Conservation (phyloP, 2,797 vertebrate genomes). For the Euthynnus affinis region DNA sequence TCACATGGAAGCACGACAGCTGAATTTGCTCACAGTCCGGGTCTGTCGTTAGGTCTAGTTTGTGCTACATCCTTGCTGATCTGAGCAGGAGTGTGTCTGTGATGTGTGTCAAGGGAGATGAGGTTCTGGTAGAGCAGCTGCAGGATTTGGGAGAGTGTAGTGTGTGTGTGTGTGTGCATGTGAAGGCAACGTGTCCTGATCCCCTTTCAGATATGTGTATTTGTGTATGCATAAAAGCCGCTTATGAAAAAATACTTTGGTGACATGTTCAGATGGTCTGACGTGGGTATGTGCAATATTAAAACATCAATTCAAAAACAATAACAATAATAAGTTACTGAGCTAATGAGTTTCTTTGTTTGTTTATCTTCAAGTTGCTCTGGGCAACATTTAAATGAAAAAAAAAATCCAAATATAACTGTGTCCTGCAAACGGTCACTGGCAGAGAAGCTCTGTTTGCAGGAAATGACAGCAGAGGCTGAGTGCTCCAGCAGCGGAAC, state of each 20-base stretch:
- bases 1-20: constrained; percentile 46
- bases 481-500: constrained; percentile 20
- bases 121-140: constrained; percentile 20
- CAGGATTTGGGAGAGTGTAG: constrained; percentile 15
- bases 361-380: constrained; percentile 13
- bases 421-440: constrained; percentile 11
- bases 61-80: constrained; percentile 36
- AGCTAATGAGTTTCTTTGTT: constrained; percentile 20
- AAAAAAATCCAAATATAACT: neutral
- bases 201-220: constrained; percentile 5
- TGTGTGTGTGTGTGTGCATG: constrained; percentile 3
- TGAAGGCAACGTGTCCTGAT: neutral
- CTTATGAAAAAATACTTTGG: neutral
- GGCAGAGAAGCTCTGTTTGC: neutral
- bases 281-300: too few species aligned
- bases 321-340: neutral
- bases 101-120: constrained; percentile 35
- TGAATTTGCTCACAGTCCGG: constrained; percentile 16
- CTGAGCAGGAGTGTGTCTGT: constrained; percentile 31
- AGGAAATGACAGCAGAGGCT: constrained; percentile 19
- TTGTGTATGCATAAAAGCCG: neutral
- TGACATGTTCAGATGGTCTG: neutral
- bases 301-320: neutral
- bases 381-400: constrained; percentile 7
- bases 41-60: constrained; percentile 32